Evolutionary conservation across 23 tunicate genomes (phyloP), one percentile per base, ranked within the genome.

Genomic region (Ciona savignyi): DNA sequence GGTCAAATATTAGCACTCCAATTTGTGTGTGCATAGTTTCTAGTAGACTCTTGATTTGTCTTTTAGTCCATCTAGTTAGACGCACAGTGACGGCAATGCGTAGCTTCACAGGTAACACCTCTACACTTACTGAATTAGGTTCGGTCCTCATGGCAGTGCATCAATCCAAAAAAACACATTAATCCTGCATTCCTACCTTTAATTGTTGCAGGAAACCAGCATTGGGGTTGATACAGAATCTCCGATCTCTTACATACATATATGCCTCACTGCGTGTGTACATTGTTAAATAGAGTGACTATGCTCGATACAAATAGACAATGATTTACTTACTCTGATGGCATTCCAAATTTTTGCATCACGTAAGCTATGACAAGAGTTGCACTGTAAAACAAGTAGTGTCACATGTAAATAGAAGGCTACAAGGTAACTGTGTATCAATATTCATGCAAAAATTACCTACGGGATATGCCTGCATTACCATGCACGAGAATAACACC

Each of bases 401-500:
- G 15, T 15, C 56, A 42, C 56, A n/a, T n/a, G 56, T 42, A 42
- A 42, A 42, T 15, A 42, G 56, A 42, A 42, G 28, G 80, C 76
- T 42, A 42, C 9, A 9, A 42, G 56, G 11, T 6, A 42, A 6
- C 15, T 42, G 56, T 42, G 56, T 42, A 15, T 42, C 56, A 42
- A 42, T 42, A 20, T 42, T 68, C 42, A 79, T 79, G 51, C 93
- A 79, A 60, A 23, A 65, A 74, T 33, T 42, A 87, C 95, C 95
- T 87, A 63, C 95, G 64, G 9, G 86, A 87, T 27, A 80, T 76
- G 21, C 95, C 95, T 70, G 60, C 74, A 56, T 77, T 74, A 6
- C 95, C 95, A 76, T 87, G 95, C 0, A 87, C 75, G 25, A 87
- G 76, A 3, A 80, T 75, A 49, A 63, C 69, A 29, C 95, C 95